Conservation (phyloP, 2,113 vertebrate species). For the Smithornis capensis region DNA sequence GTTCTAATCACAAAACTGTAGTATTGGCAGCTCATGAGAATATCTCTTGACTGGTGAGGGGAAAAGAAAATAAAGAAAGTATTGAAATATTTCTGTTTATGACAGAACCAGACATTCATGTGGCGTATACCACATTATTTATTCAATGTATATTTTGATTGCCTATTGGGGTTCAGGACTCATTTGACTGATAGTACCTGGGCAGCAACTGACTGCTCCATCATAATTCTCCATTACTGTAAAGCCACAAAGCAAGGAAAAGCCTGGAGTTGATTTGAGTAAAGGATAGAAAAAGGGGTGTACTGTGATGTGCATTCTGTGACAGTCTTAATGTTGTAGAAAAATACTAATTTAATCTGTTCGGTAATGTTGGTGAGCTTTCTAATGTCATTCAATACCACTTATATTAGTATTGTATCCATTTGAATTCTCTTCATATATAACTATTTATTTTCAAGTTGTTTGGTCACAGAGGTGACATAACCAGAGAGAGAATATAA, state of each 20-base stretch:
- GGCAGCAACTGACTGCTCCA: background rate
- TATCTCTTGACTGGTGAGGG: background rate
- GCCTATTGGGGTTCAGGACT: background rate
- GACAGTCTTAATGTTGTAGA: background rate
- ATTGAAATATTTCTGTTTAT: background rate
- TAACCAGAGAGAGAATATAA: background rate
- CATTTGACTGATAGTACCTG: background rate
- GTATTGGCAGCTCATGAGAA: background rate
- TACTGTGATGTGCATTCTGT: background rate
- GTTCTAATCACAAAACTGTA: background rate
- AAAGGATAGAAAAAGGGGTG: background rate
- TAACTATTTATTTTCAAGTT: background rate
- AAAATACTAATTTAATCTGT: slow-evolving; percentile 35
- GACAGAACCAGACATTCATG: background rate
- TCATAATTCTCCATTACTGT: background rate
- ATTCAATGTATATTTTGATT: background rate
- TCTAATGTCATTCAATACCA: background rate
- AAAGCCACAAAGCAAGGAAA: slow-evolving; percentile 16
- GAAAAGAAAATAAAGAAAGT: background rate
- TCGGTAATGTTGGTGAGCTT: background rate
- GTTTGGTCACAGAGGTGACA: background rate
- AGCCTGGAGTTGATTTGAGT: background rate
- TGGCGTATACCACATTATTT: background rate
- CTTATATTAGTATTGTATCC: background rate
- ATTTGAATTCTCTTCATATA: background rate